phyloP scores from a whole-genome alignment of 2,113 vertebrate species.

The Poeciliopsis retropinna region DNA sequence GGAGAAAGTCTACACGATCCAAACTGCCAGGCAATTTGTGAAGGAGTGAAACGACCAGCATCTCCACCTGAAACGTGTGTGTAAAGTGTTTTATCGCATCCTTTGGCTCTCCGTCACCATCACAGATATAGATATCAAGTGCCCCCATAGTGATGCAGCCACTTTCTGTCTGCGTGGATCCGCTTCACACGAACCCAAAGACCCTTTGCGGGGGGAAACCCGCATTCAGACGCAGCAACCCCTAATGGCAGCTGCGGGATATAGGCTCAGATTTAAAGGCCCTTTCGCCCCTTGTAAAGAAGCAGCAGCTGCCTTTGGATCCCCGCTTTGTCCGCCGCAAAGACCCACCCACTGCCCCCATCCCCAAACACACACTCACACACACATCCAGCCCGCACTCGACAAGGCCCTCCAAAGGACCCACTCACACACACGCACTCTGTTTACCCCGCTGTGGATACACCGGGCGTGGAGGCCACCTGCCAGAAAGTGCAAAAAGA shows the following conservation, averaged over 20 bases:
- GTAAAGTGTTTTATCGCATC: too few relatives aligned
- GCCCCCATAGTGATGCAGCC: background rate
- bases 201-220: slow-evolving; percentile 46
- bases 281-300: slow-evolving; percentile 83
- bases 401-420: slow-evolving; percentile 80
- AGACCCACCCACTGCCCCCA: slow-evolving; percentile 80
- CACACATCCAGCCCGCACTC: slow-evolving; percentile 75
- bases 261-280: slow-evolving; percentile 87
- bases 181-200: slow-evolving; percentile 1
- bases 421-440: slow-evolving; percentile 63
- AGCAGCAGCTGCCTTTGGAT: slow-evolving; percentile 92
- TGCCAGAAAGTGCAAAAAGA: slow-evolving; percentile 75
- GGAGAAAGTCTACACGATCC: background rate
- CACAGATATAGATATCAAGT: background rate
- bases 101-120: background rate
- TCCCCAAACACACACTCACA: background rate
- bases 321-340: slow-evolving; percentile 84
- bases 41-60: too few relatives aligned
- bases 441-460: slow-evolving; percentile 76
- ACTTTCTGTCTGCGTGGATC: background rate
- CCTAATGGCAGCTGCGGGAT: slow-evolving; percentile 85
- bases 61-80: too few relatives aligned
- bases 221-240: slow-evolving; percentile 58
- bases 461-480: slow-evolving; percentile 80
- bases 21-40: too few relatives aligned